Evolutionary conservation across 1,140 invertebrate species (phyloP), one percentile per base, ranked within the genome.

Genomic region (Tetragonula clypearis): DNA sequence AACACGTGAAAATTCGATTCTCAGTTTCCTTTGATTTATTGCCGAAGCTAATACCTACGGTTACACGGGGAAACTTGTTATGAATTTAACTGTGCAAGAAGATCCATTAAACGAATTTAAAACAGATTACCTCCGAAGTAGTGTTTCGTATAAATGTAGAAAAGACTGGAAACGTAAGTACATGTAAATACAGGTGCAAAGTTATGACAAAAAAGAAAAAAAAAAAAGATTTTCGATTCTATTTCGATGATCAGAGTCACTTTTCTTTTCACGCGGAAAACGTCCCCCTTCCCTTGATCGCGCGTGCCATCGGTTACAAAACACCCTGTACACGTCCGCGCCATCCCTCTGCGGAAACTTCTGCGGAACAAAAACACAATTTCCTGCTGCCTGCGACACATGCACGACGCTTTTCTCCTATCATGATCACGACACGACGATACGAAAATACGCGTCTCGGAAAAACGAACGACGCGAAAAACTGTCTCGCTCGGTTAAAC

Each of bases 401-500:
- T 62, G 21, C 11, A 62, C 60, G 60, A 0, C 12, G 60, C 60
- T 12, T n/a, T 23, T 62, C 60, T 62, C 23, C 60, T 2, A 62
- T n/a, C 0, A 62, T n/a, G 58, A 60, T 60, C 21, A 23, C 4
- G 35, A 35, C 1, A 35, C 35, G 35, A 23, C 11, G 23, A 0
- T 9, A 23, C 23, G 60, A 3, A 4, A 62, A 62, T 12, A 60
- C 9, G 58, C 58, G 58, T 60, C 41, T 49, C 41, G 1, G 30
- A 30, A 30, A 30, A 30, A 30, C 30, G 30, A 30, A 30, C 30
- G 30, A 30, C 30, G 11, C 60, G 12, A 12, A 23, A 65, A 60
- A 35, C 41, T 86, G 6, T 86, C 62, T 60, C 66, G 30, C n/a
- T 62, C 53, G 71, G 77, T 81, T 84, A 71, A 30, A 53, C 66